Base-by-base conservation (phyloP, 1,140 invertebrate genomes). In the Charaxes varanes region DNA sequence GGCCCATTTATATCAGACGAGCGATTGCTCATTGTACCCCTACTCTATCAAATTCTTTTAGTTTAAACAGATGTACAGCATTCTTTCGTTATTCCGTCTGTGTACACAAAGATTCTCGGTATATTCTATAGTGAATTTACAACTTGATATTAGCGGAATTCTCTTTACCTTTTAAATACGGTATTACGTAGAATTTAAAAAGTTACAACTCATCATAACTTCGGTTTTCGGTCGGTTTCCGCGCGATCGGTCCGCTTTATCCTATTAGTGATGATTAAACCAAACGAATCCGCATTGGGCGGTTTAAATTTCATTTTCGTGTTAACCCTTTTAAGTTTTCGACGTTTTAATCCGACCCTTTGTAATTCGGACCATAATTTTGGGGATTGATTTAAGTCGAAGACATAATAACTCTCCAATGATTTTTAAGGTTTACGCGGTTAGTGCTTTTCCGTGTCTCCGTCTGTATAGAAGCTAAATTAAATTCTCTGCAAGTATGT, bases 251-350 rank as follows among this genome's bases (percentile, higher is more conserved):
- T 28, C 48, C 32, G 36, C 40, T 57, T 67, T 54, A 71, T 69
- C 67, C 65, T 64, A 67, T 71, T 67, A 71, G 53, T 62, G 65
- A 71, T 71, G 69, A 74, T 74, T 69, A 69, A 71, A 74, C 59
- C 59, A 47, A 62, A 67, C 59, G 53, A 54, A 38, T 46, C 35
- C 32, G 36, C 36, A 51, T 62, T 62, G 49, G 47, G 48, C 40
- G 42, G 61, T 59, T 63, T 64, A 55, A 63, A 68, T 71, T 74
- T 71, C 62, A 74, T 69, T 74, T 61, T 61, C 58, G 52, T 53
- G 54, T 63, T 62, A 55, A 62, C 46, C 52, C 53, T 44, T 51
- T 42, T 38, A 61, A 68, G 54, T 59, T 62, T 60, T 49, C 37
- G 48, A 59, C 42, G 27, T 51, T 52, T 54, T 53, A 62, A 62